Evolutionary conservation across 1,140 invertebrate species (phyloP).

Genomic region (Dendroctonus ponderosae): DNA sequence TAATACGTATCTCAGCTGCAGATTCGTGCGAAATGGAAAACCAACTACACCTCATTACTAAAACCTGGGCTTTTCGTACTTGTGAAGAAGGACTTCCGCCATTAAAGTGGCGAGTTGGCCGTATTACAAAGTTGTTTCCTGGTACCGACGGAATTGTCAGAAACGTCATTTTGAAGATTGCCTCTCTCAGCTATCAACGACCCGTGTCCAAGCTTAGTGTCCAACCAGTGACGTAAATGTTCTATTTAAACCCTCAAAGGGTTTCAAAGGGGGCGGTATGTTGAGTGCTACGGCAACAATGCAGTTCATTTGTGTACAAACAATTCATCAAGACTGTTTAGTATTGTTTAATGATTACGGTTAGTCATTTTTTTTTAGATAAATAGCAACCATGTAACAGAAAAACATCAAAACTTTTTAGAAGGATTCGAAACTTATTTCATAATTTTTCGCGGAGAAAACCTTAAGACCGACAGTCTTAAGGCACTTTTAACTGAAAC

Average conservation of each 20-base stretch:
- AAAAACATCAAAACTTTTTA: no score
- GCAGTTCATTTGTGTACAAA: no score
- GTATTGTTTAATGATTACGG: no score
- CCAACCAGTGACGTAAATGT: background rate
- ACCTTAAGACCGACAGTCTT: no score
- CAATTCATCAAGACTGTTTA: no score
- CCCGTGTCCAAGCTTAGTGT: slow-evolving; percentile 32
- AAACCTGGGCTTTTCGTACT: slow-evolving; percentile 46
- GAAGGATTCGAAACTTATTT: no score
- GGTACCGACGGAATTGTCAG: slow-evolving; percentile 45
- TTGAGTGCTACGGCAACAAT: background rate
- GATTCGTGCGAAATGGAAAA: slow-evolving; percentile 38
- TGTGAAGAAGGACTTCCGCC: slow-evolving; percentile 39
- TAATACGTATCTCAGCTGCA: slow-evolving; percentile 40
- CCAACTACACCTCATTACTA: slow-evolving; percentile 18
- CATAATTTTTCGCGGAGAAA: no score
- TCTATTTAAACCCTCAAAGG: slow-evolving; percentile 9
- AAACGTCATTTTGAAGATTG: slow-evolving; percentile 44
- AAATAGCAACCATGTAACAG: no score
- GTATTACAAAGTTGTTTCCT: slow-evolving; percentile 30
- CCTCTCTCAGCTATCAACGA: slow-evolving; percentile 11
- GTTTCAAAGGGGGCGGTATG: slow-evolving; percentile 21
- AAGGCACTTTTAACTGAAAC: no score
- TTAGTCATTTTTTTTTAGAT: no score
- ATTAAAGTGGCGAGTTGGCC: slow-evolving; percentile 40